Percentiles rank a stretch among this genome's conserved stretches.
phyloP scores from a whole-genome alignment of 2,888 invertebrate genomes.

The Tribolium freemani region DNA sequence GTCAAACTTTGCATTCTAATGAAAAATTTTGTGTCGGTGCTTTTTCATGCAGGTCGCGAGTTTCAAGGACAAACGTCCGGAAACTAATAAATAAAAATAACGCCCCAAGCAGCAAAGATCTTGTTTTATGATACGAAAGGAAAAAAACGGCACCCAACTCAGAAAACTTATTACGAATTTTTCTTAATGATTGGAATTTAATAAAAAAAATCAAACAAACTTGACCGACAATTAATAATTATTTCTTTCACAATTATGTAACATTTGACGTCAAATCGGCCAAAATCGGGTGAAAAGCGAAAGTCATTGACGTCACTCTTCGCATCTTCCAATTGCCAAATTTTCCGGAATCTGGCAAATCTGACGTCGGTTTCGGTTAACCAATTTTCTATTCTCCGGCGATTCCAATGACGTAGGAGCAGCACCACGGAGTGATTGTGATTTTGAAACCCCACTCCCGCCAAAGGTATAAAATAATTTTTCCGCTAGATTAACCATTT shows the following conservation, averaged over 20 bases:
- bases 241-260: not conserved
- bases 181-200: not conserved
- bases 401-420: slow-evolving; percentile 42
- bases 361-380: not conserved
- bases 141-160: not conserved
- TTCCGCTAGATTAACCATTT: slow-evolving; percentile 35
- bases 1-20: not conserved
- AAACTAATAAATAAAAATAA: slow-evolving; percentile 21
- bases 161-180: not conserved
- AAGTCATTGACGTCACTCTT: not conserved
- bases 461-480: slow-evolving; percentile 31
- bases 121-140: not conserved
- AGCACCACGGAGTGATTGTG: slow-evolving; percentile 33
- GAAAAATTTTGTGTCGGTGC: not conserved
- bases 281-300: not conserved
- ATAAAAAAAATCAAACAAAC: not conserved
- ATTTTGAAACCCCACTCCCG: slow-evolving; percentile 40
- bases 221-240: not conserved
- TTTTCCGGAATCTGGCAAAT: not conserved
- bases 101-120: slow-evolving; percentile 4
- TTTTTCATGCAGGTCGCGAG: slow-evolving; percentile 8
- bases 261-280: not conserved
- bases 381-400: slow-evolving; percentile 31
- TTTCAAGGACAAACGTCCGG: slow-evolving; percentile 24
- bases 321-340: not conserved